phyloP scores from a whole-genome alignment of 2,113 vertebrate species.

The Microtus pennsylvanicus region DNA sequence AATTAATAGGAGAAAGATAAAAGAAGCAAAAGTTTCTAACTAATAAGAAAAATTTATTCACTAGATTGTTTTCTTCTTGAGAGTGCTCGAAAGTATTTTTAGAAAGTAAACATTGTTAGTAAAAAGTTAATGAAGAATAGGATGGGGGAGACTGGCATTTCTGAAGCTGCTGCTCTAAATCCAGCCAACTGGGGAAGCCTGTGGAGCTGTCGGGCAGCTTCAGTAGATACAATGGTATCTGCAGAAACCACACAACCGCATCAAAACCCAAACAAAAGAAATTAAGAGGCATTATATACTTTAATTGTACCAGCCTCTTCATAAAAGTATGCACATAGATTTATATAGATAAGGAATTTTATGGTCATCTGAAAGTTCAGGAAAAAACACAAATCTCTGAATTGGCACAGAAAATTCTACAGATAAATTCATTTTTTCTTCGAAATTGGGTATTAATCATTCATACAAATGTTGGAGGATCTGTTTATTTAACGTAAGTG shows the following conservation, averaged over 20 bases:
- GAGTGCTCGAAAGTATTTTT: not conserved
- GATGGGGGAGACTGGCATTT: not conserved
- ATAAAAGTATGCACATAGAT: not conserved
- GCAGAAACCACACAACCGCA: not conserved
- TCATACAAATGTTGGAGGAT: not conserved
- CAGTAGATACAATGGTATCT: not conserved
- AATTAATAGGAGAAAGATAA: constrained; percentile 25
- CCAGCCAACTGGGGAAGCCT: not conserved
- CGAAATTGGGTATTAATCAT: constrained; percentile 32
- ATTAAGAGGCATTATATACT: not conserved
- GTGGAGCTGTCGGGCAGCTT: not conserved
- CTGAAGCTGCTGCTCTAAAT: not conserved
- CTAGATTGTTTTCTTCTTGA: constrained; percentile 12
- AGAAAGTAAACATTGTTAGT: not conserved
- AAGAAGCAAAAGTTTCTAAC: constrained; percentile 30
- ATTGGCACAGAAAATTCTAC: not conserved
- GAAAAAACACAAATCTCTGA: not conserved
- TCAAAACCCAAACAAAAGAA: not conserved
- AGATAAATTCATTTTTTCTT: constrained; percentile 51
- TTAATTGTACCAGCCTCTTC: not conserved
- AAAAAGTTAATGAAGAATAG: not conserved
- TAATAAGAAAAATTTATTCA: constrained; percentile 2
- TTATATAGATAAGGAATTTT: constrained; percentile 26
- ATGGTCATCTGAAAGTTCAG: not conserved
- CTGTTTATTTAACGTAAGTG: not conserved